Conservation (phyloP, 1,140 invertebrate genomes). For the Neodiprion fabricii region DNA sequence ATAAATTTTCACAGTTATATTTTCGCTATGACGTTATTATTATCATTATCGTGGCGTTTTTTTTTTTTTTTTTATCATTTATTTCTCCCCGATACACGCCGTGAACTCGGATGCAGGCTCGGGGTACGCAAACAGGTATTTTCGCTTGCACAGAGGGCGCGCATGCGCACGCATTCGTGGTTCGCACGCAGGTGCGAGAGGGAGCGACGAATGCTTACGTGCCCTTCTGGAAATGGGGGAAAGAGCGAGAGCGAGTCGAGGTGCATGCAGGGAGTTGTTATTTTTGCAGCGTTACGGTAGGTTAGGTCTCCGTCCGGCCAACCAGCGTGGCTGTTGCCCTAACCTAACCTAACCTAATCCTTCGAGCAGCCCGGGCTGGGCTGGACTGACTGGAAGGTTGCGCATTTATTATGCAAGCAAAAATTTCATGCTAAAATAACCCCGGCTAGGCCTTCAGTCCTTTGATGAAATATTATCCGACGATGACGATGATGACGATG, state of each 20-base stretch:
- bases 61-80: not conserved
- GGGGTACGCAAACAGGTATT: not conserved
- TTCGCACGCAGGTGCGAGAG: not conserved
- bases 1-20: not conserved
- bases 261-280: constrained; percentile 14
- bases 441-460: not conserved
- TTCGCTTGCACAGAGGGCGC: not conserved
- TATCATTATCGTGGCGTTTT: not conserved
- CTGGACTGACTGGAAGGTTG: not conserved
- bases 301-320: constrained; percentile 31
- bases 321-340: constrained; percentile 31
- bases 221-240: not conserved
- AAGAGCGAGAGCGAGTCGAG: constrained; percentile 8
- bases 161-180: not conserved
- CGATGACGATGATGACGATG: too few relatives aligned
- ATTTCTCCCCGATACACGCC: not conserved
- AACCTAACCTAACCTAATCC: constrained; percentile 59
- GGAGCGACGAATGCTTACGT: too few relatives aligned
- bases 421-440: constrained; percentile 1
- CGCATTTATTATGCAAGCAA: constrained; percentile 3
- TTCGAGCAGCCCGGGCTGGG: constrained; percentile 27
- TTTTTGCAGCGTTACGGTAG: constrained; percentile 31
- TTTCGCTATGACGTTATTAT: not conserved
- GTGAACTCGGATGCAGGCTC: too few relatives aligned
- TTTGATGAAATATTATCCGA: not conserved